Percentiles rank a stretch among this genome's conserved stretches.
These are phyloP conservation scores for Zelostemma sp. DNA, from an alignment of 1,140 invertebrate species.

Conservation along the genomic window DNA sequence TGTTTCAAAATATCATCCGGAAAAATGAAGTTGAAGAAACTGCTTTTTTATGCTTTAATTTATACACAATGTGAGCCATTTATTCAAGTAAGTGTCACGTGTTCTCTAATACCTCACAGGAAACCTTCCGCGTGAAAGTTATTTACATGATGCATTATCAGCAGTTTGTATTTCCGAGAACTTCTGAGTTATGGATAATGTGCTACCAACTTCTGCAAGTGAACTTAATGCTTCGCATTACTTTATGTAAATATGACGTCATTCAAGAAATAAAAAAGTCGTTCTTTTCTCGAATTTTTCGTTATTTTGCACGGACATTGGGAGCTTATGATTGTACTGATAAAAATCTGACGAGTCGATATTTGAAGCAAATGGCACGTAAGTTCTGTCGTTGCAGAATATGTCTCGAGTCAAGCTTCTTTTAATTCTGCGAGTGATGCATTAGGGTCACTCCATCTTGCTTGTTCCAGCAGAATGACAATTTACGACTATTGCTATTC, in stretches of 20 bases:
- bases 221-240: slow-evolving; percentile 26
- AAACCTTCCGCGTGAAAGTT: slow-evolving; percentile 16
- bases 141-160: slow-evolving; percentile 29
- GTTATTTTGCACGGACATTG: too few relatives aligned
- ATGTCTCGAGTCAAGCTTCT: slow-evolving; percentile 4
- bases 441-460: slow-evolving; percentile 19
- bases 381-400: neutral
- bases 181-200: slow-evolving; percentile 27
- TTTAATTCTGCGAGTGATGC: slow-evolving; percentile 14
- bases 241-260: slow-evolving; percentile 29
- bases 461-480: slow-evolving; percentile 14
- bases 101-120: neutral
- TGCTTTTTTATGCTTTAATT: neutral
- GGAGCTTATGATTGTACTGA: too few relatives aligned
- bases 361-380: too few relatives aligned
- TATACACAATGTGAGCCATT: neutral
- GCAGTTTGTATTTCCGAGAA: slow-evolving; percentile 16
- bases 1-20: too few relatives aligned
- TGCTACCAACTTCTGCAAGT: slow-evolving; percentile 24
- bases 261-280: neutral
- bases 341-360: too few relatives aligned
- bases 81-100: neutral
- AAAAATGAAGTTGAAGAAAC: neutral
- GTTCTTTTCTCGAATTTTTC: too few relatives aligned
- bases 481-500: slow-evolving; percentile 15